A percentile compares a stretch with the other conserved stretches of the same genome.
phyloP scores from a whole-genome alignment of 1,140 invertebrate species.

The Megalopta genalis region DNA sequence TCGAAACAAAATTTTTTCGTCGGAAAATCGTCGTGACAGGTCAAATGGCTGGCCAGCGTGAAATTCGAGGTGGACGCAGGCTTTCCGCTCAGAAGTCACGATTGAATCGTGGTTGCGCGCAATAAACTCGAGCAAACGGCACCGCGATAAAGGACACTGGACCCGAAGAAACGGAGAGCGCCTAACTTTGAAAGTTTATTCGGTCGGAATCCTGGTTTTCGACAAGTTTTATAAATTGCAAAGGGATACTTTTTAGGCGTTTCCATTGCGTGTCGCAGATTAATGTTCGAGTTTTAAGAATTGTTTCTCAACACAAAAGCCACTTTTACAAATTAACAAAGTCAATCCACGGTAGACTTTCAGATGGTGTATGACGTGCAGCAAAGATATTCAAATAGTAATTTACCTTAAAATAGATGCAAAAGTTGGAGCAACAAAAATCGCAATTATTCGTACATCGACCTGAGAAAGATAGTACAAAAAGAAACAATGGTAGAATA shows the following conservation, averaged over 20 bases:
- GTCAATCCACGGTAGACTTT: no score
- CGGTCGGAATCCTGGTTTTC: neutral
- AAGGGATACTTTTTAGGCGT: neutral
- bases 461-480: no score
- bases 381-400: no score
- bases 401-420: no score
- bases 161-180: neutral
- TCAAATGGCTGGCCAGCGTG: neutral
- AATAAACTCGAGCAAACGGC: slow-evolving; percentile 1
- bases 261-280: no score
- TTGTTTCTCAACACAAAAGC: no score
- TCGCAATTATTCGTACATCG: no score
- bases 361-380: no score
- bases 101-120: neutral
- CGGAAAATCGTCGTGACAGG: neutral
- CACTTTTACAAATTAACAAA: no score
- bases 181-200: neutral
- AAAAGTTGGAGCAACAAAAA: no score
- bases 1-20: neutral
- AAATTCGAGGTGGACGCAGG: neutral
- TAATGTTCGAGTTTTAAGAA: neutral
- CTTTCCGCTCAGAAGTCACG: neutral
- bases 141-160: neutral
- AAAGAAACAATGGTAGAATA: no score
- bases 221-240: neutral